A percentile compares a stretch with the other conserved stretches of the same genome.
phyloP scores from a whole-genome alignment of 2,888 invertebrate genomes.

The Odiellus spinosus region DNA sequence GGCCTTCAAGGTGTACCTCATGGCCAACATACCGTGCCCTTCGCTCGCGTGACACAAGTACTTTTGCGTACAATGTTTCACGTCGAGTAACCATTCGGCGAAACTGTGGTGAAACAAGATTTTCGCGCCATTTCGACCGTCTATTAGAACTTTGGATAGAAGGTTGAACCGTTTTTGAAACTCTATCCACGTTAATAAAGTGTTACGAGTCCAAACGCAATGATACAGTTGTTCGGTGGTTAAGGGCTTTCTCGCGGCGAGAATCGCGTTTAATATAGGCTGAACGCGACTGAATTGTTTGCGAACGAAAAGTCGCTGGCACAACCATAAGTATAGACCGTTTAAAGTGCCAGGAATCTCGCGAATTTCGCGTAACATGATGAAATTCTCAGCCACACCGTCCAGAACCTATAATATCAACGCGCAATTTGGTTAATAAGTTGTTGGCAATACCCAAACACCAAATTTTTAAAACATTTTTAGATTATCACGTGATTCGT shows the following conservation, averaged over 20 bases:
- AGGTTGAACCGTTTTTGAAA: constrained; percentile 61
- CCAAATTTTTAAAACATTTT: no score
- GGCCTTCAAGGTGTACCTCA: constrained; percentile 47
- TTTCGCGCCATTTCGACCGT: constrained; percentile 19
- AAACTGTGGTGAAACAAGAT: constrained; percentile 85
- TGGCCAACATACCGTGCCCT: constrained; percentile 73
- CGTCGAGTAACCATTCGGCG: constrained; percentile 84
- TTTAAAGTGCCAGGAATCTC: constrained; percentile 91
- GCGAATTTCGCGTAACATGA: constrained; percentile 72
- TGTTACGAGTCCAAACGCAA: constrained; percentile 63
- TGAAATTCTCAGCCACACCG: constrained; percentile 82
- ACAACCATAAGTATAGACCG: constrained; percentile 85
- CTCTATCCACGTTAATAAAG: constrained; percentile 58
- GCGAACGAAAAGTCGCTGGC: constrained; percentile 76
- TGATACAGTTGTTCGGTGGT: constrained; percentile 64
- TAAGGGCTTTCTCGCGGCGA: constrained; percentile 71
- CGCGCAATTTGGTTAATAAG: no score
- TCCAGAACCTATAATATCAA: constrained; percentile 46
- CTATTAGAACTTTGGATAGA: constrained; percentile 47
- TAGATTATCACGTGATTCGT: no score
- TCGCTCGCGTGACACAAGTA: constrained; percentile 73
- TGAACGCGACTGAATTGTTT: constrained; percentile 31
- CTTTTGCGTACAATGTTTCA: constrained; percentile 92
- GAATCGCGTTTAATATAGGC: constrained; percentile 20
- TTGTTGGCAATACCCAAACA: no score